Evolutionary conservation across 2,797 vertebrate species (phyloP).

Genomic region (Loriculus beryllinus): DNA sequence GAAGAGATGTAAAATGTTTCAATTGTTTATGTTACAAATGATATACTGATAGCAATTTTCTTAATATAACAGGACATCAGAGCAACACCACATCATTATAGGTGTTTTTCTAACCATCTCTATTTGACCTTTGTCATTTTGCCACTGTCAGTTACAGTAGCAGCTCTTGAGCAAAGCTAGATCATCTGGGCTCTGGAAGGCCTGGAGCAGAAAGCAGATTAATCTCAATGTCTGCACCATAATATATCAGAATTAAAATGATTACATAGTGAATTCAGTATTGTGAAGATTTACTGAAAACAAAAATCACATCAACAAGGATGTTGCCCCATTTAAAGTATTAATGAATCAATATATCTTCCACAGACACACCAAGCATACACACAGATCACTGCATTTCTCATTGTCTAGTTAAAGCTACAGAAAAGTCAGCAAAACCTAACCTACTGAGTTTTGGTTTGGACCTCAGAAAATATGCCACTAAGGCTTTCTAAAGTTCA

Average conservation of each 20-base stretch:
- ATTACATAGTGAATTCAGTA: background rate
- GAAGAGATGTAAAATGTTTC: background rate
- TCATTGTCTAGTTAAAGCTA: background rate
- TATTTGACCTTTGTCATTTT: background rate
- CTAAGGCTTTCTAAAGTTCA: background rate
- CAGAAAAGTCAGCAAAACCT: background rate
- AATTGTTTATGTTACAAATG: background rate
- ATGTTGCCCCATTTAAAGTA: background rate
- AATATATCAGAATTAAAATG: background rate
- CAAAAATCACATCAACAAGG: background rate
- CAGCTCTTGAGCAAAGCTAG: background rate
- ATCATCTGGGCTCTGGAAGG: background rate
- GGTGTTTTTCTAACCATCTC: background rate
- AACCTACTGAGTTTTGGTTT: background rate
- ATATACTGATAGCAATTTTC: background rate
- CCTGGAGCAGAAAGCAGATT: background rate
- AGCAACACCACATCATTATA: background rate
- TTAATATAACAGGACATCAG: background rate
- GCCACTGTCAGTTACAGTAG: background rate
- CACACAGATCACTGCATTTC: background rate
- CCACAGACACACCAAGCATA: accelerated
- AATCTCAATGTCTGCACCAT: background rate
- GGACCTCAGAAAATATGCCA: background rate
- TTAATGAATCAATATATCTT: background rate
- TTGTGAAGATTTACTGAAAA: background rate